Evolutionary conservation across 2,113 vertebrate genomes (phyloP).

Genomic region (Campylomormyrus tamandua): DNA sequence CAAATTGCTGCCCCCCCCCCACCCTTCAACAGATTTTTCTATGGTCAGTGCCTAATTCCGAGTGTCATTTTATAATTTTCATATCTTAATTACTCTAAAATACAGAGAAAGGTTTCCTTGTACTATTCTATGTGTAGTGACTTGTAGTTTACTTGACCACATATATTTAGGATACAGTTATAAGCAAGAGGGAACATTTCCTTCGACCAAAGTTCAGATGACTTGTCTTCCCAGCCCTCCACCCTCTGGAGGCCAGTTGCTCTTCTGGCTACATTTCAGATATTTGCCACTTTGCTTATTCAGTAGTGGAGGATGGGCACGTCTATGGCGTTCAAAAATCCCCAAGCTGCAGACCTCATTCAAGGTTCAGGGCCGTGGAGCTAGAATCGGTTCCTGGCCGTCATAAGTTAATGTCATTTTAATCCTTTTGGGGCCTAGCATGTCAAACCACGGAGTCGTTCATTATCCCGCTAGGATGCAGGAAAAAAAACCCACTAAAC

Average conservation of each 20-base stretch:
- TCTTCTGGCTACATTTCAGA: not conserved
- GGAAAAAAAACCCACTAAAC: not conserved
- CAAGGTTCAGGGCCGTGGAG: not conserved
- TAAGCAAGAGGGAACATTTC: not conserved
- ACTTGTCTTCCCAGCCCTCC: not conserved
- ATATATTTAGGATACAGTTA: not conserved
- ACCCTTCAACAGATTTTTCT: not conserved
- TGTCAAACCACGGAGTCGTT: not conserved
- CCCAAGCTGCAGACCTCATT: not conserved
- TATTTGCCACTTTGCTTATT: not conserved
- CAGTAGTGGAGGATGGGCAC: not conserved
- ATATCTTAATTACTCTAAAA: not conserved
- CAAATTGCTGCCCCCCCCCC: not conserved
- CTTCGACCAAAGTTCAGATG: not conserved
- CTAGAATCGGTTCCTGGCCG: not conserved
- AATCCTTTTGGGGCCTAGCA: not conserved
- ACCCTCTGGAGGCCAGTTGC: no score
- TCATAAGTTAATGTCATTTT: not conserved
- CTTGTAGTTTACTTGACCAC: not conserved
- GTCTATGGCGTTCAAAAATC: not conserved
- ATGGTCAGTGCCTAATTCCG: not conserved
- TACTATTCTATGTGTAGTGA: no score
- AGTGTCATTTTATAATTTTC: not conserved
- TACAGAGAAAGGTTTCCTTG: not conserved
- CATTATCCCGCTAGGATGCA: not conserved